Evolutionary conservation across 2,113 vertebrate species (phyloP).

Genomic region (Zapus hudsonius): DNA sequence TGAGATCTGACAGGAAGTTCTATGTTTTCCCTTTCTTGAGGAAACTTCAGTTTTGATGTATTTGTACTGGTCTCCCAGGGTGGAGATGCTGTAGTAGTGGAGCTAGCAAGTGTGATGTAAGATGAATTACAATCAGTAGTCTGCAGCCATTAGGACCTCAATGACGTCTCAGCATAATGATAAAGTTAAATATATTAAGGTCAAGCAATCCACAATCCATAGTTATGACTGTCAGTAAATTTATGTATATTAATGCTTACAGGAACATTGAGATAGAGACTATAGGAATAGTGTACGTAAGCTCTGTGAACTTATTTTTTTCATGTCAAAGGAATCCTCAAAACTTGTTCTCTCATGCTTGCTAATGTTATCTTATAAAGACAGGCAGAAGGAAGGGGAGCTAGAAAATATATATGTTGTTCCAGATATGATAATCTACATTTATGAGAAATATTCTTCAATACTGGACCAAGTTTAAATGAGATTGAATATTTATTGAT

Average conservation of each 20-base stretch:
- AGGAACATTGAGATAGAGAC: neutral
- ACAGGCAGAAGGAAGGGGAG: neutral
- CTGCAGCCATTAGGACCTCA: no score
- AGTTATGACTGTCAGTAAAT: no score
- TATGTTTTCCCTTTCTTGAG: neutral
- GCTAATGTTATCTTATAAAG: neutral
- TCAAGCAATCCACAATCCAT: no score
- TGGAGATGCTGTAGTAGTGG: no score
- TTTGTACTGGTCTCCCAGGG: no score
- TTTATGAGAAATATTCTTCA: neutral
- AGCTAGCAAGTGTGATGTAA: no score
- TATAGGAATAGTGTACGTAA: neutral
- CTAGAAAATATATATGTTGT: conserved; percentile 21
- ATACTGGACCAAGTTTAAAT: conserved; percentile 17
- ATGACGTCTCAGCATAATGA: no score
- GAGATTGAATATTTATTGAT: neutral
- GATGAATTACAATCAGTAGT: no score
- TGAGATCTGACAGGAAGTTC: neutral
- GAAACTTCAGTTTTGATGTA: neutral
- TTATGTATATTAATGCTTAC: no score
- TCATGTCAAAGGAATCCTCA: neutral
- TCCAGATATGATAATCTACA: conserved; percentile 3
- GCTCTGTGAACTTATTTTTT: neutral
- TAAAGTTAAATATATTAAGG: no score
- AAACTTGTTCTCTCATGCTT: neutral